These are phyloP conservation scores for Schizopygopsis malacanthus DNA, from an alignment of 2,797 vertebrate species.

Conservation along the genomic window DNA sequence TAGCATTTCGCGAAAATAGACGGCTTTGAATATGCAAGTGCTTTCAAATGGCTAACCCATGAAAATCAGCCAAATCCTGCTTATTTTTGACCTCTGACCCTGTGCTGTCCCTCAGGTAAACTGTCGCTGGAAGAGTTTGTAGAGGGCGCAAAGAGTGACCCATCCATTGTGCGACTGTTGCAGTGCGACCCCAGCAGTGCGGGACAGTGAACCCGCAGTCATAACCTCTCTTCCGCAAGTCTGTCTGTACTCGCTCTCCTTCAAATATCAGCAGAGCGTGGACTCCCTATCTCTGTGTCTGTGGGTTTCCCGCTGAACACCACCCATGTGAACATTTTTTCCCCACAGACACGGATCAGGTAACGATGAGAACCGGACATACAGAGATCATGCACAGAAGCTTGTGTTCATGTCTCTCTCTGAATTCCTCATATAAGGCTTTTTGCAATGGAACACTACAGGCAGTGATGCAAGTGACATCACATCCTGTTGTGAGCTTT, in stretches of 20 bases:
- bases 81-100: conserved; percentile 20
- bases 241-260: conserved; percentile 62
- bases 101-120: conserved; percentile 82
- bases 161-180: conserved; percentile 95
- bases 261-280: conserved; percentile 22
- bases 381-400: conserved; percentile 13
- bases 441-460: conserved; percentile 2
- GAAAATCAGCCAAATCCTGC: too few relatives aligned
- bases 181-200: conserved; percentile 97
- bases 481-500: conserved; percentile 3
- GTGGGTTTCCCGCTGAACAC: conserved; percentile 2
- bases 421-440: conserved; percentile 10
- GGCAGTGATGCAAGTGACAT: background rate
- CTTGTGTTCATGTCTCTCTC: conserved; percentile 15
- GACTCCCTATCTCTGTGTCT: conserved; percentile 51
- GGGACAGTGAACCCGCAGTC: conserved; percentile 84
- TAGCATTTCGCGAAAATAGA: background rate
- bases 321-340: conserved; percentile 6
- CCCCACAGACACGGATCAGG: conserved; percentile 31
- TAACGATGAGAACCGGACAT: conserved; percentile 9
- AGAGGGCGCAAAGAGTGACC: conserved; percentile 93
- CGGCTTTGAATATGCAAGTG: background rate
- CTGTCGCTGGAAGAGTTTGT: conserved; percentile 98
- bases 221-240: conserved; percentile 65
- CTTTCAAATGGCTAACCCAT: background rate